Percentiles rank a stretch among this genome's conserved stretches.
These are phyloP conservation scores for Natator depressus DNA, from an alignment of 2,113 vertebrate genomes.

Conservation along the genomic window DNA sequence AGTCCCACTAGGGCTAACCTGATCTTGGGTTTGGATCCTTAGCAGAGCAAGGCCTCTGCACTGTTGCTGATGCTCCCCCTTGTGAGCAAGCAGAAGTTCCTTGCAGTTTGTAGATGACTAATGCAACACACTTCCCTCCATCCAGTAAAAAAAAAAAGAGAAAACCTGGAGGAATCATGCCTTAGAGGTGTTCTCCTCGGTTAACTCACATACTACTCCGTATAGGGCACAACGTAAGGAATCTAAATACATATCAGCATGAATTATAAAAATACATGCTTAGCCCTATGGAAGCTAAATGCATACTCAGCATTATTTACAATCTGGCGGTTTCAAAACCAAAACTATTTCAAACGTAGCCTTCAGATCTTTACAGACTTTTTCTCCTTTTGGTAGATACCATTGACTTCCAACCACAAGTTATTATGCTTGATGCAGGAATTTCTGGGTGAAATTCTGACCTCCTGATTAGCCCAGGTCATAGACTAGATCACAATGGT, in stretches of 20 bases:
- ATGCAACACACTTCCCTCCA: neutral
- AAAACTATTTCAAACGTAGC: neutral
- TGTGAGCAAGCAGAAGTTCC: neutral
- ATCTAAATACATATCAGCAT: neutral
- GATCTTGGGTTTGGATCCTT: neutral
- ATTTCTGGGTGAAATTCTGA: too few species aligned
- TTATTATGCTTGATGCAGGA: neutral
- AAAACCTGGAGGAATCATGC: constrained; percentile 3
- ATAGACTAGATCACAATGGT: too few species aligned
- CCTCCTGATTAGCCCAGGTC: too few species aligned
- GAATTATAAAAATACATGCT: neutral
- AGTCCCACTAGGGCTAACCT: neutral
- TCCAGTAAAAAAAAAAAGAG: neutral
- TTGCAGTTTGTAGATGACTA: constrained; percentile 10
- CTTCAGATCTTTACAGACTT: neutral
- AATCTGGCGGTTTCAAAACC: neutral
- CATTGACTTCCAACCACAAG: neutral
- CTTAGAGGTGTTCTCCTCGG: constrained; percentile 1
- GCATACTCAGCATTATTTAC: neutral
- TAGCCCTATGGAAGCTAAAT: neutral
- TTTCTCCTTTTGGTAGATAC: neutral
- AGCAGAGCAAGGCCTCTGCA: neutral
- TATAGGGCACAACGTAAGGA: constrained; percentile 26
- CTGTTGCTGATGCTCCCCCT: neutral
- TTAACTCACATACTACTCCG: constrained; percentile 14